A percentile compares a stretch with the other conserved stretches of the same genome.
Conservation (phyloP, 2,113 vertebrate genomes). For the Antennarius striatus region DNA sequence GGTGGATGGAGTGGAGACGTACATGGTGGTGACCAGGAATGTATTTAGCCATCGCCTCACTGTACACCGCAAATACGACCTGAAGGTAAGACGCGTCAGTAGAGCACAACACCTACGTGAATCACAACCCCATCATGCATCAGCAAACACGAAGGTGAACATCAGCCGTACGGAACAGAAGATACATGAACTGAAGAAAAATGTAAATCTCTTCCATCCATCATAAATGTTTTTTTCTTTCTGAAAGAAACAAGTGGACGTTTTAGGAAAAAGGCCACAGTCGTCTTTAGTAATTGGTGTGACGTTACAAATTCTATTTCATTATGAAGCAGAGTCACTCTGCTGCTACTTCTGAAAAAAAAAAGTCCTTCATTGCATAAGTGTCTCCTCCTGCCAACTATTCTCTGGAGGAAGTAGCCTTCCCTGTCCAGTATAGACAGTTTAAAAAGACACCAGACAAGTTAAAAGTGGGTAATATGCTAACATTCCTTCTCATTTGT, state of each 20-base stretch:
- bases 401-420: constrained; percentile 19
- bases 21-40: constrained; percentile 97
- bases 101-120: neutral
- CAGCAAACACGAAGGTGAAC: no score
- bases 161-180: no score
- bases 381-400: constrained; percentile 25
- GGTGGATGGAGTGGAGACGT: constrained; percentile 94
- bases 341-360: neutral
- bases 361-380: neutral
- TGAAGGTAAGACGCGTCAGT: constrained; percentile 83
- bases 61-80: constrained; percentile 95
- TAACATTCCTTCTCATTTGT: constrained; percentile 20
- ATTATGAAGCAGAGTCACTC: neutral
- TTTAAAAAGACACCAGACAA: constrained; percentile 11
- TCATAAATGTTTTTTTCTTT: neutral
- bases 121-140: neutral
- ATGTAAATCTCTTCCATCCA: neutral
- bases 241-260: neutral
- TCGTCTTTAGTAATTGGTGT: neutral
- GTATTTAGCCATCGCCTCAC: constrained; percentile 95
- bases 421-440: constrained; percentile 18
- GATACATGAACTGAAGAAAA: neutral
- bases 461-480: neutral
- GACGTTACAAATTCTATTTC: neutral
- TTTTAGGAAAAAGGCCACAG: neutral